Evolutionary conservation across 2,888 invertebrate genomes (phyloP), one percentile per base, ranked within the genome.

Genomic region (Allygus modestus): DNA sequence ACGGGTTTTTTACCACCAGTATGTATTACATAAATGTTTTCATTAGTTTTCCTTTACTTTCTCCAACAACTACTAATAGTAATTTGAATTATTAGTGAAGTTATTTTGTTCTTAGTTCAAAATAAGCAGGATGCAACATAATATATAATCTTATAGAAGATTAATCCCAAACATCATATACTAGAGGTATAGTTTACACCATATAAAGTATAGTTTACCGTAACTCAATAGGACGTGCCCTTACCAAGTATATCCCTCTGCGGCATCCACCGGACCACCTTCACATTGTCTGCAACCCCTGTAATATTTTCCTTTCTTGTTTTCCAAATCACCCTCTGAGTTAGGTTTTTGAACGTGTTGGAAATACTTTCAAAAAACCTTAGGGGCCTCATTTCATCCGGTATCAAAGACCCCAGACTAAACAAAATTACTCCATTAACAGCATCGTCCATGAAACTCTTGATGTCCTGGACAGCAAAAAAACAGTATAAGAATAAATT

Each of bases 341-440:
- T 96, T 54, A 97, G 90, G 26, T 94, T 93, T 0, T 94, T 93
- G 88, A 97, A 93, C 0, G 95, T 96, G 51, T 93, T 92, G 26
- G 96, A 92, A 77, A 97, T 92, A 88, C 95, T 91, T 43, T 92
- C 92, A 83, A 95, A 93, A 0, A 94, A 92, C 2, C 94, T 92
- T 65, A 94, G 93, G 0, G 96, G 96, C 95, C 96, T 96, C 87
- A 94, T 95, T 26, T 94, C 94, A 0, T 96, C 95, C 87, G 94
- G 93, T 0, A 97, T 96, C 1, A 96, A 96, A 0, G 96, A 96
- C 0, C 97, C 97, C 95, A 97, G 96, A 41, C 96, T 96, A 17
- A 97, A 95, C 90, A 94, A 96, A 85, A 97, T 94, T 89, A 97
- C 96, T 0, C 96, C 97, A 43, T 86, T 28, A 20, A 15, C 58